Base-by-base conservation (phyloP, 2,797 vertebrate genomes). In the Macroramphosus scolopax region DNA sequence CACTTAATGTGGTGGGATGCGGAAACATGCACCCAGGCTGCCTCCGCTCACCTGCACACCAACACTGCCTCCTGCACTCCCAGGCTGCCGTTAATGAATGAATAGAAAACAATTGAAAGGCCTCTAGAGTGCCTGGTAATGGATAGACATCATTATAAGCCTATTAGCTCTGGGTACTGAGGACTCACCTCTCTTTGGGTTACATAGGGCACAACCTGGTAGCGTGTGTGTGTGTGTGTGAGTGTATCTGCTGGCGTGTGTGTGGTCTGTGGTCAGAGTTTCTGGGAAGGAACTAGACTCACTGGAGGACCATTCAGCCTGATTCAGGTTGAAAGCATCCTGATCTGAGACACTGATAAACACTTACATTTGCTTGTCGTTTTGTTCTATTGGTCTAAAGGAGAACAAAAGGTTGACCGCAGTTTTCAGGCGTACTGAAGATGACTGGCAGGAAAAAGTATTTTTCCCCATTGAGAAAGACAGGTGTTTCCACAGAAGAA, bases 121-220 rank as follows among this genome's bases (percentile, higher is more conserved):
- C 84, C 82, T 68, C 48, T 63, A 37, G 69, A 59, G 55, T 31
- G 50, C 62, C 40, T 35, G 52, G 75, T 89, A 90, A 91, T 91
- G 84, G 84, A 91, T 90, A 78, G 84, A 72, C 68, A 57, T 89
- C 88, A 91, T 92, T 89, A 90, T 68, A 74, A 82, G 72, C 66
- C 81, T 83, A 86, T 91, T 89, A 87, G 63, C 74, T 68, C 66
- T 67, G 41, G 70, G 70, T 44, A 59, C 55, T 40, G 66, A 70
- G 54, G 67, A 68, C 72, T 85, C 86, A 83, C 83, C 82, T 85
- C 72, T 15, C 61, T 59, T 47, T 18, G 61, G 69, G 54, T 68
- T 81, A 72, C 57, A 16, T 3, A 56, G 57, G 58, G 54, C 51
- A 64, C 18, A 26, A 65, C 53, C 49, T 31, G 15, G 29, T 47